phyloP scores from a whole-genome alignment of 2,888 invertebrate genomes.

The Celastrina argiolus region DNA sequence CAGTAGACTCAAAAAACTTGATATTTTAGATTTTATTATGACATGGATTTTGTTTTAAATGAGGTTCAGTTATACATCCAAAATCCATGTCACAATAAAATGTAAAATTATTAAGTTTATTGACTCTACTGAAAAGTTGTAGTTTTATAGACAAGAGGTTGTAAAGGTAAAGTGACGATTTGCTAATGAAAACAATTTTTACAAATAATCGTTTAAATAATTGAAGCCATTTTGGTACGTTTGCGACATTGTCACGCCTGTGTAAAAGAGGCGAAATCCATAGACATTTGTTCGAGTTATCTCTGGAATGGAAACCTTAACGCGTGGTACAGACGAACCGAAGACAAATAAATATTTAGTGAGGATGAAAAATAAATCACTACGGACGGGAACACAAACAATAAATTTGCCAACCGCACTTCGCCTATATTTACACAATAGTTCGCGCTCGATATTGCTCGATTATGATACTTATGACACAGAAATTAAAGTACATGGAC shows the following conservation, averaged over 20 bases:
- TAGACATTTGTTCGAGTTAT: slow-evolving; percentile 28
- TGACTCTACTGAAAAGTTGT: too few species aligned
- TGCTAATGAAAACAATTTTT: background rate
- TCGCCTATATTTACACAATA: slow-evolving; percentile 38
- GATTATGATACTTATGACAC: slow-evolving; percentile 4
- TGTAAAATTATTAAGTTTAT: too few species aligned
- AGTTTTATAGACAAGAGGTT: too few species aligned
- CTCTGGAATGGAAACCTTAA: slow-evolving; percentile 56
- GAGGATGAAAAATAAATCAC: slow-evolving; percentile 51
- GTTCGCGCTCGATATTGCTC: slow-evolving; percentile 16
- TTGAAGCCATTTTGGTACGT: background rate
- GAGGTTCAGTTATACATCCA: too few species aligned
- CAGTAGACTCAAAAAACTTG: too few species aligned
- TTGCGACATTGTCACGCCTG: background rate
- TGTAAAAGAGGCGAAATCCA: slow-evolving; percentile 28
- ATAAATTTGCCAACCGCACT: slow-evolving; percentile 52
- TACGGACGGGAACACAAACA: slow-evolving; percentile 75
- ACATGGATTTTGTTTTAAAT: too few species aligned
- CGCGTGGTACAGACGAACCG: slow-evolving; percentile 37
- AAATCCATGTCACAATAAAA: too few species aligned
- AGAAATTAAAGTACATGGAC: background rate
- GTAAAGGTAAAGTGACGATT: too few species aligned
- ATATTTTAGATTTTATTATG: too few species aligned
- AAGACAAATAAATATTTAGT: slow-evolving; percentile 44
- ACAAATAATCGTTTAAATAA: background rate